Percentiles rank a stretch among this genome's conserved stretches.
Evolutionary conservation across 2,888 invertebrate species (phyloP).

Genomic region (Andrena praecox): DNA sequence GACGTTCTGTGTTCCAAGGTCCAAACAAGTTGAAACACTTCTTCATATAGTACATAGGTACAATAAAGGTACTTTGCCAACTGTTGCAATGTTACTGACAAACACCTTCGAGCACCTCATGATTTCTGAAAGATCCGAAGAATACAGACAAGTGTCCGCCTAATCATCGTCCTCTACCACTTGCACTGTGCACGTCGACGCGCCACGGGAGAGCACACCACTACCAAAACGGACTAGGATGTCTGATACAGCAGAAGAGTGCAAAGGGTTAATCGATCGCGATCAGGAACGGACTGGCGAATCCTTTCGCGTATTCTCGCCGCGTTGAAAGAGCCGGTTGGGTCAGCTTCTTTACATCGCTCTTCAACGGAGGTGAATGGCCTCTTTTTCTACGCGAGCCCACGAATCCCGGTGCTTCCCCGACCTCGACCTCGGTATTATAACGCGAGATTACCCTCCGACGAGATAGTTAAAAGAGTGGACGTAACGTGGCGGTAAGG

Average conservation of each 20-base stretch:
- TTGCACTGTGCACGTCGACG: background rate
- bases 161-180: too few relatives aligned
- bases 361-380: constrained; percentile 53
- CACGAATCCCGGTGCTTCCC: constrained; percentile 41
- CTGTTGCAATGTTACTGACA: too few relatives aligned
- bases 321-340: constrained; percentile 13
- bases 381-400: constrained; percentile 55
- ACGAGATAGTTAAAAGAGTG: constrained; percentile 46
- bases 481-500: constrained; percentile 54
- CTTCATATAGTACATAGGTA: background rate
- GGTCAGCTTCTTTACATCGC: constrained; percentile 13
- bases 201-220: background rate
- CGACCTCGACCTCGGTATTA: constrained; percentile 67
- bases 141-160: too few relatives aligned
- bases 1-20: too few relatives aligned
- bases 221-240: background rate
- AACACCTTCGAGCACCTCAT: too few relatives aligned
- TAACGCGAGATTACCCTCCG: constrained; percentile 58
- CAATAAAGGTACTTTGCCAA: too few relatives aligned
- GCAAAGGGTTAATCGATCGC: constrained; percentile 21
- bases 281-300: constrained; percentile 11
- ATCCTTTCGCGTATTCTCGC: constrained; percentile 23
- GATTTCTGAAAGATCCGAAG: too few relatives aligned
- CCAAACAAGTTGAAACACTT: background rate
- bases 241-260: background rate